Evolutionary conservation across 2,888 invertebrate species (phyloP).

Genomic region (Eilema griseolum): DNA sequence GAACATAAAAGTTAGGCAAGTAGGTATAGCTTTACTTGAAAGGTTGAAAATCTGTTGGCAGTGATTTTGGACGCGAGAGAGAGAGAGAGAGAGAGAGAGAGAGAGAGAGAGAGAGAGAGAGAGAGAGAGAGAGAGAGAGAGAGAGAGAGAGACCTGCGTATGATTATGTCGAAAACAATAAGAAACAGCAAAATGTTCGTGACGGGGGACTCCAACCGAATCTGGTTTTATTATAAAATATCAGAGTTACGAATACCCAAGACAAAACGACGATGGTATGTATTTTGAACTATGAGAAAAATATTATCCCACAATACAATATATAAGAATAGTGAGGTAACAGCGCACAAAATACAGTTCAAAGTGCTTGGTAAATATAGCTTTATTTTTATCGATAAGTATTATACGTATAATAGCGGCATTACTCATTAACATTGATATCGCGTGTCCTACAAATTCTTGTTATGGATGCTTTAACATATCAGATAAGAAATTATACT

Average conservation of each 20-base stretch:
- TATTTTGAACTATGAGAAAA: neutral
- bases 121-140: no score
- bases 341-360: neutral
- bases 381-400: no score
- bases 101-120: no score
- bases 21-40: no score
- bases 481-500: neutral
- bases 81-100: no score
- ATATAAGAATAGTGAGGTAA: constrained; percentile 2
- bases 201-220: no score
- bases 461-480: neutral
- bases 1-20: no score
- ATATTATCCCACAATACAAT: neutral
- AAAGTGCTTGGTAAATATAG: neutral
- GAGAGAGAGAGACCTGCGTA: no score
- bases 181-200: no score
- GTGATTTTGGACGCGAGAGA: no score
- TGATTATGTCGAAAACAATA: no score
- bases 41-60: neutral
- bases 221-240: no score
- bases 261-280: neutral
- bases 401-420: neutral
- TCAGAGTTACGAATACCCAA: neutral
- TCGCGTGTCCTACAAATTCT: neutral
- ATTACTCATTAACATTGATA: constrained; percentile 1